A percentile compares a stretch with the other conserved stretches of the same genome.
Evolutionary conservation across 2,888 invertebrate species (phyloP).

Genomic region (Cloeon dipterum): DNA sequence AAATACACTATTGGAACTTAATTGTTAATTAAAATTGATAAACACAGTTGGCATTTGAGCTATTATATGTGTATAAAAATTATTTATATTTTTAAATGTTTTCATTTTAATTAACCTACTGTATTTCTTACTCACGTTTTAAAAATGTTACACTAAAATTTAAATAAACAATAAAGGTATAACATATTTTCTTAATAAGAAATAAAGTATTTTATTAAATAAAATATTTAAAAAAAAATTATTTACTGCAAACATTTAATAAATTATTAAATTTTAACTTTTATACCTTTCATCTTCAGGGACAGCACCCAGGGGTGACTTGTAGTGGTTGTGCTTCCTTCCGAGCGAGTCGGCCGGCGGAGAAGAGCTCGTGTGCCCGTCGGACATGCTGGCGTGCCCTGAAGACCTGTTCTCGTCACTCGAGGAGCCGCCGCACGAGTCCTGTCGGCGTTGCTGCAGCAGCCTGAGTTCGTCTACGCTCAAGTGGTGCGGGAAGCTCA

Average conservation of each 20-base stretch:
- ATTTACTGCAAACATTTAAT: not conserved
- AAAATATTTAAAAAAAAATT: not conserved
- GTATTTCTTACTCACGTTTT: too few species aligned
- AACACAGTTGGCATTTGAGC: too few species aligned
- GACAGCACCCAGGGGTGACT: constrained; percentile 25
- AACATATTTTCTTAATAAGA: too few species aligned
- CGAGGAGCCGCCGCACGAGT: constrained; percentile 41
- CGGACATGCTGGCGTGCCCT: constrained; percentile 86
- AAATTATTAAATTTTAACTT: too few species aligned
- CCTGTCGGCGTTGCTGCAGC: constrained; percentile 18
- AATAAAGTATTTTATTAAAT: too few species aligned
- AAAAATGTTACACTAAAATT: too few species aligned
- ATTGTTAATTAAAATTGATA: too few species aligned
- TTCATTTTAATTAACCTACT: too few species aligned
- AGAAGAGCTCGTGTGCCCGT: constrained; percentile 36
- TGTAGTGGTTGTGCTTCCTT: constrained; percentile 22
- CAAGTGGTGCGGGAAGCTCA: constrained; percentile 25
- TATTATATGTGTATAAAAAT: too few species aligned
- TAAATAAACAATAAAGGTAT: too few species aligned
- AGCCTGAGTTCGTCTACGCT: constrained; percentile 33
- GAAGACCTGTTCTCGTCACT: constrained; percentile 71
- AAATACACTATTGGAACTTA: too few species aligned
- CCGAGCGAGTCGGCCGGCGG: constrained; percentile 27
- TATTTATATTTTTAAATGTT: too few species aligned
- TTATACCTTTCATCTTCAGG: constrained; percentile 27